Evolutionary conservation across 1,140 invertebrate species (phyloP), one percentile per base, ranked within the genome.

Genomic region (Drosophila nebulosa): DNA sequence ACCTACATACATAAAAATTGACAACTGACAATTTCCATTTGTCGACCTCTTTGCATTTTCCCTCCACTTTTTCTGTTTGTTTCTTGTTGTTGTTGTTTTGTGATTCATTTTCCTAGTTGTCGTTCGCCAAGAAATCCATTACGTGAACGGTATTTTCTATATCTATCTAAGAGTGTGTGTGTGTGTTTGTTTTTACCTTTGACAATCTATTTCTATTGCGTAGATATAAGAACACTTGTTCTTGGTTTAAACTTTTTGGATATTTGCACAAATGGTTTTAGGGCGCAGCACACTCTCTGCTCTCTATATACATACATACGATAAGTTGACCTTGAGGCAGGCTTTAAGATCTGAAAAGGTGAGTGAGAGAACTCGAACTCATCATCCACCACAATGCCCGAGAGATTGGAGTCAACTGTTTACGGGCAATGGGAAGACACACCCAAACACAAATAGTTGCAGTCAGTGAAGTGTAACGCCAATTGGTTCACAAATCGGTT

Each of bases 11-110:
- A n/a, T n/a, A n/a, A n/a, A n/a, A n/a, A 88, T 86, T 85, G 81
- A 85, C 81, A 88, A 64, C 66, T 85, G 81, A 85, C 81, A 85
- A 85, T 86, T 85, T 88, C 78, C 81, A 78, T 86, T 75, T 86
- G 81, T 81, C 69, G 73, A 68, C 64, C 61, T 59, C 32, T 32
- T 14, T 30, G 57, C 7, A 27, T 42, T 66, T 64, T 58, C 16
- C 62, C 70, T 62, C 64, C 64, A 67, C 65, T 74, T 62, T 10
- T 32, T 32, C 30, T 32, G 63, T 32, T 85, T 79, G 59, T 61
- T 30, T 58, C 35, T 50, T 30, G 59, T 51, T 42, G 39, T 26
- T 24, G 53, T 50, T 67, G 52, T 27, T 71, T 62, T 30, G 46
- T 85, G 77, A 86, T 77, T 85, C 77, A 86, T 86, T 68, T 79